Base-by-base conservation (phyloP, 2,113 vertebrate species). In the Phaetusa simplex region DNA sequence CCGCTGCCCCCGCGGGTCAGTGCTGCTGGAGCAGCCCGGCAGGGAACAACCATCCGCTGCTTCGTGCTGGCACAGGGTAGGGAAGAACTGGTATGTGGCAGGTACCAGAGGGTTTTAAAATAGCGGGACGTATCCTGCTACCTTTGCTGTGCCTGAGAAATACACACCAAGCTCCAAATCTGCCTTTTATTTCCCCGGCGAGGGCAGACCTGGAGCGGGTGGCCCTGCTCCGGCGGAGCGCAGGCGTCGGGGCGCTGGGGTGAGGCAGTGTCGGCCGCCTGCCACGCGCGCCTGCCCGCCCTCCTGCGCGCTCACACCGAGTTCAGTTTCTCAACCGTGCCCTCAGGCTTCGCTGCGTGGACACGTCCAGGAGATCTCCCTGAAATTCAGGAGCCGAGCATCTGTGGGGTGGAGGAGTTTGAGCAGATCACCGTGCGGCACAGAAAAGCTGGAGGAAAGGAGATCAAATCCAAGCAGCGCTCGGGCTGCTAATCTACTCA, bases 391-490 rank as follows among this genome's bases (percentile, higher is more conserved):
- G 77, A 95, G 69, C 93, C 23, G 67, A 94, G 50, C 4, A 22
- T 81, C 92, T 86, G 88, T 14, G 43, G 26, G 70, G 17, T 55
- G 77, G 27, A 87, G 81, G 92, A 94, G 88, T 86, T 83, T 61
- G 86, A 89, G 86, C 69, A 53, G 70, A 61, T 87, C 38, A 6
- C 61, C 8, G 14, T 27, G 81, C n/a, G 5, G 86, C 5, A 27
- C 80, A n/a, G 86, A 26, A 52, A 88, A 86, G 42, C 94, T 56
- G 86, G 42, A 86, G 81, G 96, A 95, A 65, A 87, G 82, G 97
- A 98, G 97, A 97, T 96, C 88, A 70, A 65, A 86, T 18, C 95
- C 93, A 73, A 86, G 71, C 98, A 97, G 97, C 79, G 97, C 97
- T 97, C 26, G 77, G 97, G 89, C 96, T 98, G 94, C 95, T 97